Evolutionary conservation across 1,140 invertebrate genomes (phyloP).

Genomic region (Hyphantria cunea): DNA sequence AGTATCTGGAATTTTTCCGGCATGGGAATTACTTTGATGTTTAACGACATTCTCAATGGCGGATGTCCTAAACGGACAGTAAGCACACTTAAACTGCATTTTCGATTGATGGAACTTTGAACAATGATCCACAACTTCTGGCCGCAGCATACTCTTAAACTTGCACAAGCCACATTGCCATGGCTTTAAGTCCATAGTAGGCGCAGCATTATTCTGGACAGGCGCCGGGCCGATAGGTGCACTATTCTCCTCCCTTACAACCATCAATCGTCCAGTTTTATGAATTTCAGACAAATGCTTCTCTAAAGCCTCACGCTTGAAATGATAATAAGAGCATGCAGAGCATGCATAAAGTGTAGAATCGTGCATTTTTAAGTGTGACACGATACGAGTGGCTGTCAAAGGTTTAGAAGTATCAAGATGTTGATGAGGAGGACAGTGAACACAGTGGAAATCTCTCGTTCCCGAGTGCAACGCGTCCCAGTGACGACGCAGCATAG

Average conservation of each 20-base stretch:
- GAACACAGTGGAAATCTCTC: slow-evolving; percentile 85
- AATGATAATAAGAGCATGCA: slow-evolving; percentile 85
- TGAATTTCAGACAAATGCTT: slow-evolving; percentile 86
- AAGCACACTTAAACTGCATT: slow-evolving; percentile 85
- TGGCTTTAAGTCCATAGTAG: slow-evolving; percentile 82
- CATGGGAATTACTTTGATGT: slow-evolving; percentile 76
- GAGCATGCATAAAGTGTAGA: slow-evolving; percentile 86
- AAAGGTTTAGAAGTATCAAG: slow-evolving; percentile 57
- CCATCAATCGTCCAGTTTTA: slow-evolving; percentile 79
- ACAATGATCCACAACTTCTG: slow-evolving; percentile 84
- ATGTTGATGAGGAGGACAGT: slow-evolving; percentile 82
- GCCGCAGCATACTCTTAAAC: slow-evolving; percentile 83
- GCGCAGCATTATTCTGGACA: slow-evolving; percentile 22
- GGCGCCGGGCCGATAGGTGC: slow-evolving; percentile 26
- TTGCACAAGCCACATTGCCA: slow-evolving; percentile 88
- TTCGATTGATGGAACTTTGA: slow-evolving; percentile 83
- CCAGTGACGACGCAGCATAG: slow-evolving; percentile 87
- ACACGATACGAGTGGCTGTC: slow-evolving; percentile 83
- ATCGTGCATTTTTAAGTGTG: slow-evolving; percentile 90
- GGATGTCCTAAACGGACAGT: slow-evolving; percentile 83
- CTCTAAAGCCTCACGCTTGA: slow-evolving; percentile 84
- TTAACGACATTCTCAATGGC: slow-evolving; percentile 82
- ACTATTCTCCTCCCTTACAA: slow-evolving; percentile 81
- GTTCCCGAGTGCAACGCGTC: slow-evolving; percentile 86
- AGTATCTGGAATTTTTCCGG: slow-evolving; percentile 49